Evolutionary conservation across 2,113 vertebrate genomes (phyloP).

Genomic region (Phaethornis superciliosus): DNA sequence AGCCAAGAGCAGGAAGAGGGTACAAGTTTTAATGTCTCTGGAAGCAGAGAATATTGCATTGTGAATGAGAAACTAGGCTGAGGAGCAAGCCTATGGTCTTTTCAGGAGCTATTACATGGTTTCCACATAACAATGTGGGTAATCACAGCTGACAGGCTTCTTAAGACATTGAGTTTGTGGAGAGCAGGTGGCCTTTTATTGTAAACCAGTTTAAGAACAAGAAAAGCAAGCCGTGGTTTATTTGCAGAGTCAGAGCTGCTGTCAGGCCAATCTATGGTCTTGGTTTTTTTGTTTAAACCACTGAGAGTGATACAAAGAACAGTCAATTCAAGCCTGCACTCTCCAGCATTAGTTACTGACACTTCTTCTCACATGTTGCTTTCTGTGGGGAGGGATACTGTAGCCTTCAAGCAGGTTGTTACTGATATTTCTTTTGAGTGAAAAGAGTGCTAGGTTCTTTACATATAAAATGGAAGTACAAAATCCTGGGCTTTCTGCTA

Average conservation of each 20-base stretch:
- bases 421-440: not conserved
- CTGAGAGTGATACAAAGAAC: not conserved
- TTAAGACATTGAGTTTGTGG: not conserved
- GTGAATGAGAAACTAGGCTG: not conserved
- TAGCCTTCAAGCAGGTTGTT: not conserved
- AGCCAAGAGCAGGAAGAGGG: not conserved
- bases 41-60: not conserved
- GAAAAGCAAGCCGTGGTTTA: not conserved
- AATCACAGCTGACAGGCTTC: not conserved
- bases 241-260: not conserved
- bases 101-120: not conserved
- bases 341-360: not conserved
- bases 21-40: not conserved
- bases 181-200: not conserved
- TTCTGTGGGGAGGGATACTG: not conserved
- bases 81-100: not conserved
- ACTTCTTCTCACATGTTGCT: rapidly evolving
- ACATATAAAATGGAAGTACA: not conserved
- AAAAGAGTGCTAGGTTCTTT: not conserved
- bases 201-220: not conserved
- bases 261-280: not conserved
- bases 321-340: rapidly evolving
- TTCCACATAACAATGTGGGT: not conserved
- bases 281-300: not conserved
- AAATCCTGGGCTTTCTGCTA: not conserved